phyloP scores from a whole-genome alignment of 2,113 vertebrate genomes.

The Catharus bicknelli region DNA sequence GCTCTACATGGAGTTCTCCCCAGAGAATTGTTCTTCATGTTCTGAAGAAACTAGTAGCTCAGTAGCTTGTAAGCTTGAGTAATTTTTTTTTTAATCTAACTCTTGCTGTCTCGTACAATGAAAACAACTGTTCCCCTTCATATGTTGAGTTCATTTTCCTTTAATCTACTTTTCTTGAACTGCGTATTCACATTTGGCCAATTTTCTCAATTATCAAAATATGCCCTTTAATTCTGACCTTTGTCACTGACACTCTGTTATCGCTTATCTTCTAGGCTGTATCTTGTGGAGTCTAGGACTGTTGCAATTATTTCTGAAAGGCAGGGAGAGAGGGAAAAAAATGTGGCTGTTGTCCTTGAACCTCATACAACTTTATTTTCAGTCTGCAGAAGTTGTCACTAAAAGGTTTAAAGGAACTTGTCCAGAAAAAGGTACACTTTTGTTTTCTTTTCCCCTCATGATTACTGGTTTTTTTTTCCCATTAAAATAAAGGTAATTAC shows the following conservation, averaged over 20 bases:
- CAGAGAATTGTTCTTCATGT: conserved; percentile 1
- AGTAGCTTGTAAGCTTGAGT: background rate
- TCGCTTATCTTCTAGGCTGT: background rate
- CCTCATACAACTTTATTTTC: background rate
- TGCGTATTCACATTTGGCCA: background rate
- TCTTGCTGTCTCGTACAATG: background rate
- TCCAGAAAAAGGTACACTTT: background rate
- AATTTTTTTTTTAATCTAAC: background rate
- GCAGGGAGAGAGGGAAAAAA: background rate
- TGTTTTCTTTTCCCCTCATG: background rate
- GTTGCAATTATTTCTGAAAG: conserved; percentile 19
- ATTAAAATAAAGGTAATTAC: background rate
- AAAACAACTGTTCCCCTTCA: background rate
- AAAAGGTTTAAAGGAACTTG: background rate
- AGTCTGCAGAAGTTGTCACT: background rate
- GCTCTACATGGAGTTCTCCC: background rate
- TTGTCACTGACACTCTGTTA: conserved; percentile 42
- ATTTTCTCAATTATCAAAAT: background rate
- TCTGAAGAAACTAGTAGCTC: conserved; percentile 1
- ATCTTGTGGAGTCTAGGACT: background rate
- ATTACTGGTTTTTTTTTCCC: background rate
- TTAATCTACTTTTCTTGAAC: background rate
- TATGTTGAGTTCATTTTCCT: background rate
- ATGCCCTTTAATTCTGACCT: conserved; percentile 40
- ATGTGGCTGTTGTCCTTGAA: background rate